Conservation (phyloP, 2,888 invertebrate genomes). For the Lissocephala sabroskyi region DNA sequence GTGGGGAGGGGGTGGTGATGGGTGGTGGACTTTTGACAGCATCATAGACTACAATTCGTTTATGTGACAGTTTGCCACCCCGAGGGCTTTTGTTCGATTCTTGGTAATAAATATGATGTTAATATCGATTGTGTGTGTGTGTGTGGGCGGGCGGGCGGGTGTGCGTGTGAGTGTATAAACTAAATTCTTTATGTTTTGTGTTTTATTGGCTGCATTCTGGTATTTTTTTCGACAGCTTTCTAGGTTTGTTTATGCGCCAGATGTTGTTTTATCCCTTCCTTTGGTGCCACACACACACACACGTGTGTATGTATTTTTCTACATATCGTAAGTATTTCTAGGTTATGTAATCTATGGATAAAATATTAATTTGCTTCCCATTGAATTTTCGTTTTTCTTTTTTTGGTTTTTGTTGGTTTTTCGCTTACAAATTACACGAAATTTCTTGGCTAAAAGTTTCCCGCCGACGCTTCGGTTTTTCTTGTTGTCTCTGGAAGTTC, state of each 20-base stretch:
- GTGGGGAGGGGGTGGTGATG: too few species aligned
- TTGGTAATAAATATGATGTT: slow-evolving; percentile 19
- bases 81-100: slow-evolving; percentile 14
- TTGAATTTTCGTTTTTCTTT: too few species aligned
- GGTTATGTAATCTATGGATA: too few species aligned
- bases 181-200: slow-evolving; percentile 18
- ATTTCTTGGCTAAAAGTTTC: too few species aligned
- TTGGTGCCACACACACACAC: too few species aligned
- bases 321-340: too few species aligned
- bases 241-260: slow-evolving; percentile 16
- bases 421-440: too few species aligned
- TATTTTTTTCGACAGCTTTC: slow-evolving; percentile 12
- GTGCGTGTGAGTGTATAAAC: slow-evolving; percentile 12
- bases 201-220: slow-evolving; percentile 27
- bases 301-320: slow-evolving; percentile 5
- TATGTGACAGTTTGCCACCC: slow-evolving; percentile 19
- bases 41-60: slow-evolving; percentile 23
- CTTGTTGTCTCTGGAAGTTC: too few species aligned
- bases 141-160: slow-evolving; percentile 3
- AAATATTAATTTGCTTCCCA: too few species aligned
- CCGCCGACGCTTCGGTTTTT: too few species aligned
- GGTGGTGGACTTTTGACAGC: too few species aligned
- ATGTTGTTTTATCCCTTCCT: slow-evolving; percentile 14
- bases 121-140: slow-evolving; percentile 27
- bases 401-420: slow-evolving; percentile 1